Evolutionary conservation across 1,140 invertebrate species (phyloP), one percentile per base, ranked within the genome.

Genomic region (Apis florea): DNA sequence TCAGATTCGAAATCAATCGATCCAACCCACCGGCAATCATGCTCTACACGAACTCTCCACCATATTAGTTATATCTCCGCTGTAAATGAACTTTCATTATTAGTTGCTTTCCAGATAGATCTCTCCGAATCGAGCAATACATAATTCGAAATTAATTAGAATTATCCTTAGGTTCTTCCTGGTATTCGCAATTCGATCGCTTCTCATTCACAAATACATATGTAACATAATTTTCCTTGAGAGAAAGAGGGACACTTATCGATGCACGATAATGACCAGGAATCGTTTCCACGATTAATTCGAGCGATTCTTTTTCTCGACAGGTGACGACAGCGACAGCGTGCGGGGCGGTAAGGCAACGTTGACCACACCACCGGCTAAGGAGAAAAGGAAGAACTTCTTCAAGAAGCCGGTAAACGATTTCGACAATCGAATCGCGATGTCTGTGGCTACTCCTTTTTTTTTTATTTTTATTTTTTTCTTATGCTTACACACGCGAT

Each of bases 381-480:
- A 99, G 94, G 98, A 99, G 93, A 99, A 99, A 93, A 96, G 98
- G 89, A 99, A 99, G 94, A 97, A 98, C 47, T 99, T 99, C 95
- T 99, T 99, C 95, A 99, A 99, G 94, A 99, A 99, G 95, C 92
- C 93, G 91, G 93, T 94, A 93, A 92, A 89, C 82, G 76, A 73
- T 71, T 63, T 63, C 68, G 47, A 75, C 75, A 40, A 5, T 40
- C 31, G 67, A n/a, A 56, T 68, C 74, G 40, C 61, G 47, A 19
- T 75, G 72, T 64, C 58, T 58, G 70, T 54, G 75, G 75, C 71
- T 63, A 67, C 54, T 53, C 24, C 63, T 63, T 31, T 49, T 40
- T 31, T 26, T 49, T 53, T 51, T 66, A 63, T 31, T 49, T 40
- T 31, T 47, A 63, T 31, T 49, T 40, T 31, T 47, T 49, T 53